These are phyloP conservation scores for Sipha maydis DNA, from an alignment of 2,888 invertebrate genomes.

Conservation along the genomic window DNA sequence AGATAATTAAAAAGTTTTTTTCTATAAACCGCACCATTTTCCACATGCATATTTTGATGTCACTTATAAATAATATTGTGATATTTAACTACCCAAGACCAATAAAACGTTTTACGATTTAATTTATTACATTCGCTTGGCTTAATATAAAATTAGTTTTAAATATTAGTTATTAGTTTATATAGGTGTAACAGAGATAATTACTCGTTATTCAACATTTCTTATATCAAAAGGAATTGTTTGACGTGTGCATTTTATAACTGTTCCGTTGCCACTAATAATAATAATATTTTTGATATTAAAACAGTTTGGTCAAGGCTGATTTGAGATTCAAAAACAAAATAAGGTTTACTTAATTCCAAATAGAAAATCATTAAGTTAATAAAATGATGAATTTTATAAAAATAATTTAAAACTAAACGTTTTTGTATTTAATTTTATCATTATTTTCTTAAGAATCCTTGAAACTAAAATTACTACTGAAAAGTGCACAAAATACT, in stretches of 20 bases:
- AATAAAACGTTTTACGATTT: not conserved
- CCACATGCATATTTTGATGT: too few species aligned
- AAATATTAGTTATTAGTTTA: not conserved
- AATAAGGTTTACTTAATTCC: not conserved
- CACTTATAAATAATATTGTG: not conserved
- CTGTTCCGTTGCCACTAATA: not conserved
- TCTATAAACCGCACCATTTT: too few species aligned
- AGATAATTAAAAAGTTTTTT: too few species aligned
- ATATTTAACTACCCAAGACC: not conserved
- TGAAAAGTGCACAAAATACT: not conserved
- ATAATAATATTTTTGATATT: not conserved
- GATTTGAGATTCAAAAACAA: not conserved
- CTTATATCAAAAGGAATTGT: not conserved
- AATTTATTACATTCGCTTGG: not conserved
- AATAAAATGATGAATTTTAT: not conserved
- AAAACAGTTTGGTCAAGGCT: conserved; percentile 16
- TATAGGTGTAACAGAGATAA: not conserved
- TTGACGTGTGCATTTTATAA: not conserved
- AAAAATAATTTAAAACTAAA: too few species aligned
- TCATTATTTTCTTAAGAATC: not conserved
- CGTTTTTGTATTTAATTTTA: too few species aligned
- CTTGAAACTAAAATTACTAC: not conserved
- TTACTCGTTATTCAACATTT: not conserved
- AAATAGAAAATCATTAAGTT: not conserved
- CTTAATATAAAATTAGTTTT: not conserved